Evolutionary conservation across 2,888 invertebrate species (phyloP).

Genomic region (Leucophenga montana): DNA sequence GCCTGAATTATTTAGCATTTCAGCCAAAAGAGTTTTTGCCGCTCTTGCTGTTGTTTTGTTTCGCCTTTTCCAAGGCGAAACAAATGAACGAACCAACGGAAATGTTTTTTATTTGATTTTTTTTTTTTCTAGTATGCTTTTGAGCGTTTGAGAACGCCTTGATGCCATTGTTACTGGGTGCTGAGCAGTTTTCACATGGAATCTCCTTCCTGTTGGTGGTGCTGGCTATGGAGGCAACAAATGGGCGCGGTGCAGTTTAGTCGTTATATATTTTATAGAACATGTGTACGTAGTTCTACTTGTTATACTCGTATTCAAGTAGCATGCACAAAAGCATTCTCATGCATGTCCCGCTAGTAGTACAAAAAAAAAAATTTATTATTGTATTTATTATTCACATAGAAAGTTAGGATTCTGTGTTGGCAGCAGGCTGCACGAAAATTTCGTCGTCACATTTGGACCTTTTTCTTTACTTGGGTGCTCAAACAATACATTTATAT

Average conservation of each 20-base stretch:
- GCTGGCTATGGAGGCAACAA: too few species aligned
- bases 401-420: background rate
- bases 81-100: too few species aligned
- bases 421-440: conserved; percentile 3
- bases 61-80: conserved; percentile 22
- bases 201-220: too few species aligned
- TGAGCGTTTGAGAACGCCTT: background rate
- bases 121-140: background rate
- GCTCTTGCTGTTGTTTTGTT: background rate
- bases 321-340: too few species aligned
- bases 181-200: background rate
- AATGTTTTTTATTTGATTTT: background rate
- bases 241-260: too few species aligned
- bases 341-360: too few species aligned
- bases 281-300: too few species aligned
- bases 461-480: background rate
- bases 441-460: background rate
- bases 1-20: conserved; percentile 13
- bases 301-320: too few species aligned
- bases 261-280: too few species aligned
- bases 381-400: background rate
- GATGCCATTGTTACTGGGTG: background rate
- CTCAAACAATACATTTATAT: background rate
- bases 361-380: background rate
- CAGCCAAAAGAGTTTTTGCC: background rate